Evolutionary conservation across 2,888 invertebrate genomes (phyloP), one percentile per base, ranked within the genome.

Genomic region (Cybosia mesomella): DNA sequence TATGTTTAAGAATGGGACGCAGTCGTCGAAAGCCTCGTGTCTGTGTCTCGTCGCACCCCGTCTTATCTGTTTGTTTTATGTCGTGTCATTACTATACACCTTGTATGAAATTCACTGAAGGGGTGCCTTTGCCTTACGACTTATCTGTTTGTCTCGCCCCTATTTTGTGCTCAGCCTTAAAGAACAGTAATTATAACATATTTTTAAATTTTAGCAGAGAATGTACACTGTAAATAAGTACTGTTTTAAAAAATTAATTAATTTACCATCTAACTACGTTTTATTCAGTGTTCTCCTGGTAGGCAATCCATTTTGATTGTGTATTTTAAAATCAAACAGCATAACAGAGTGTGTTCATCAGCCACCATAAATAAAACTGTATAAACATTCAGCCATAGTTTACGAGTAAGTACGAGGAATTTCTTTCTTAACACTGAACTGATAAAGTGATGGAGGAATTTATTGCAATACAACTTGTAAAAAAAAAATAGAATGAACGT

Each of bases 291-390:
- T 49, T 49, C n/a, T 49, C n/a, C 49, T 49, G 49, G 28, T 43
- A 58, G n/a, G 57, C 32, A 58, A 34, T 60, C 21, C 39, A 59
- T 59, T 60, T 59, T 55, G 54, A 34, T 55, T 54, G 60, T 55
- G 43, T 59, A 49, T 68, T 64, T 64, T 60, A 55, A 60, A 32
- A 24, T 60, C 28, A 54, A 53, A 49, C 49, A 49, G 49, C 55
- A 32, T 21, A 43, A 54, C 24, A 36, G 10, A 57, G 57, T 60
- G 43, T 68, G 64, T 34, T 60, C 43, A 57, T 64, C 15, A 60
- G 59, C 24, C 43, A 28, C 22, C 54, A 64, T 49, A 64, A 60
- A 63, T 62, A 62, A 62, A 53, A 55, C 7, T 55, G 49, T 32
- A 62, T 53, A 53, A 32, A 32, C 28, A 58, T n/a, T 34, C 21